Conservation (phyloP, 2,797 vertebrate genomes). For the Sciaenops ocellatus region DNA sequence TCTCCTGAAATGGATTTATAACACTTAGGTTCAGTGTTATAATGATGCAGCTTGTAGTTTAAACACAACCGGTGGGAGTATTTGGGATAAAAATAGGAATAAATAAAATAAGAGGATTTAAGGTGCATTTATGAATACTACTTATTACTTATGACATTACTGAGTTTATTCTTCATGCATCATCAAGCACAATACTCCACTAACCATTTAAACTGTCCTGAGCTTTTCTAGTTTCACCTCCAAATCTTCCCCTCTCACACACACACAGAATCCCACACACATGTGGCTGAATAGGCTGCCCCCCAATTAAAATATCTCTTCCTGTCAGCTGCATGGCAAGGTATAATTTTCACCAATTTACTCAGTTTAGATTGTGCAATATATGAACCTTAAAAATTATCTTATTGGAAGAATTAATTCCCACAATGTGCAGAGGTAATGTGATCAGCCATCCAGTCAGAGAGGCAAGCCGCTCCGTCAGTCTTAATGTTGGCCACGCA, state of each 20-base stretch:
- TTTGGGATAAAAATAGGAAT: neutral
- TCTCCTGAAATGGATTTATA: neutral
- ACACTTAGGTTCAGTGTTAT: conserved; percentile 3
- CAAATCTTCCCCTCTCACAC: conserved; percentile 47
- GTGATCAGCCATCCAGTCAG: conserved; percentile 93
- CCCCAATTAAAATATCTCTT: conserved; percentile 96
- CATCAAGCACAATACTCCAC: conserved; percentile 36
- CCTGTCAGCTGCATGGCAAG: conserved; percentile 95
- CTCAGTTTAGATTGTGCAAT: conserved; percentile 97
- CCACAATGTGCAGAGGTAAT: conserved; percentile 92
- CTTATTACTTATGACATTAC: conserved; percentile 42
- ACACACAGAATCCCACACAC: conserved; percentile 40
- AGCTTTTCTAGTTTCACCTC: conserved; percentile 66
- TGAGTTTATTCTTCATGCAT: conserved; percentile 62
- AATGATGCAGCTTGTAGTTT: conserved; percentile 19
- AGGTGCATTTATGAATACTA: conserved; percentile 37
- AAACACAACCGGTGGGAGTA: neutral
- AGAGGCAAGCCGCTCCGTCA: conserved; percentile 90
- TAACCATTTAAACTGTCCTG: conserved; percentile 39
- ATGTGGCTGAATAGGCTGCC: conserved; percentile 69
- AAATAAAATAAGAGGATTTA: neutral
- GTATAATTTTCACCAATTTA: conserved; percentile 99
- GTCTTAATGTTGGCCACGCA: conserved; percentile 93
- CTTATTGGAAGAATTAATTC: conserved; percentile 99
- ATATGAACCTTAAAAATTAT: conserved; percentile 97